Evolutionary conservation across 1,140 invertebrate genomes (phyloP).

Genomic region (Phthorimaea operculella): DNA sequence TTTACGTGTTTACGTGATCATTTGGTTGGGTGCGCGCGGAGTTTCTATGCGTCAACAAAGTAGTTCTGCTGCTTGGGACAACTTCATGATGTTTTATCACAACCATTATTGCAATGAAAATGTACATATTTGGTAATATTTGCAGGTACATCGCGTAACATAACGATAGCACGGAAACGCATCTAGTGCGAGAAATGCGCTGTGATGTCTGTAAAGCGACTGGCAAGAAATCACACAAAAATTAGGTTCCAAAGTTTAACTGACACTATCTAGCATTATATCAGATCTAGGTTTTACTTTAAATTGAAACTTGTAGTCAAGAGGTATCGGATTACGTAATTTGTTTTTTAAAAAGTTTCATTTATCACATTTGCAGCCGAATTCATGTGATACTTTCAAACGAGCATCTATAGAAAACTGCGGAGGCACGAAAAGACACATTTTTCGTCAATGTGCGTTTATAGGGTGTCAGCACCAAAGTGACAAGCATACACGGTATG

Average conservation of each 20-base stretch:
- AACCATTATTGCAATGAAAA: conserved; percentile 60
- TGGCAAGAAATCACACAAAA: too few relatives aligned
- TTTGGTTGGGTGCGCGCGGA: conserved; percentile 46
- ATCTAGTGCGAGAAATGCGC: too few relatives aligned
- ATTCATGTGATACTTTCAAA: too few relatives aligned
- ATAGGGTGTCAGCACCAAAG: conserved; percentile 6
- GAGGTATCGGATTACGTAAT: too few relatives aligned
- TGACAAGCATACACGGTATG: neutral
- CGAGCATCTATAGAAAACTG: neutral
- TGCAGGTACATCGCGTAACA: conserved; percentile 36
- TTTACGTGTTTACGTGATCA: conserved; percentile 34
- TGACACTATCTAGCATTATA: too few relatives aligned
- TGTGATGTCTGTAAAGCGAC: too few relatives aligned
- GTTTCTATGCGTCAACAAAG: conserved; percentile 24
- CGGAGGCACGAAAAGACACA: conserved; percentile 2
- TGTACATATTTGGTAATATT: conserved; percentile 48
- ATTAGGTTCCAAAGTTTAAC: too few relatives aligned
- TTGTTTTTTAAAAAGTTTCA: too few relatives aligned
- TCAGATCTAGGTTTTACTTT: too few relatives aligned
- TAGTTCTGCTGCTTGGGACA: conserved; percentile 21
- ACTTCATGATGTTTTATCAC: conserved; percentile 52
- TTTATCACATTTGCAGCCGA: too few relatives aligned
- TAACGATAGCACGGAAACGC: conserved; percentile 1
- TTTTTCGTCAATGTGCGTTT: neutral
- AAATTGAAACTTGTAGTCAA: too few relatives aligned